Percentiles rank a stretch among this genome's conserved stretches.
Evolutionary conservation across 2,113 vertebrate species (phyloP).

Genomic region (Euleptes europaea): DNA sequence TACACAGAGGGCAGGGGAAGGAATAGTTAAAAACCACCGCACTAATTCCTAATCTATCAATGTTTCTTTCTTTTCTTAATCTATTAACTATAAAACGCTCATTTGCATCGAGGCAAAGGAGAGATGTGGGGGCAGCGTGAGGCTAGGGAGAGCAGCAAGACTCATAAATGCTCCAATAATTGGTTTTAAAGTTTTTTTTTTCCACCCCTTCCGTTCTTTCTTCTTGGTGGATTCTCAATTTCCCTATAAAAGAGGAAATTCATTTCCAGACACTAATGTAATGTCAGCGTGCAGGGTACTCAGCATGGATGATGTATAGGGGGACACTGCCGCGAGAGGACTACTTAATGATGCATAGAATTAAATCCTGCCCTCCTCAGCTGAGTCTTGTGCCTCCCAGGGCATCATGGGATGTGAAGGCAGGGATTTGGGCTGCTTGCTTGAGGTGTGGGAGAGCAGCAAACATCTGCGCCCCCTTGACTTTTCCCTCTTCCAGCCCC

Average conservation of each 20-base stretch:
- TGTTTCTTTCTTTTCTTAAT: constrained; percentile 72
- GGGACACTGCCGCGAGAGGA: constrained; percentile 93
- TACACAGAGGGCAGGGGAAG: background rate
- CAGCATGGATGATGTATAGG: constrained; percentile 98
- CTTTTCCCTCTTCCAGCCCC: background rate
- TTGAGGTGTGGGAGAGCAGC: background rate
- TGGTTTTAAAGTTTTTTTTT: constrained; percentile 52
- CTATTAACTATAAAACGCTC: constrained; percentile 71
- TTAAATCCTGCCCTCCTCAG: constrained; percentile 96
- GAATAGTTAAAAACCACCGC: background rate
- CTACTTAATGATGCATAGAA: constrained; percentile 99
- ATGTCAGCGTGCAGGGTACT: constrained; percentile 97
- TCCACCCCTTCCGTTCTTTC: constrained; percentile 65
- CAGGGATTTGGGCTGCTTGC: background rate
- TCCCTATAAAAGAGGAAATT: constrained; percentile 96
- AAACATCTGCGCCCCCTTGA: background rate
- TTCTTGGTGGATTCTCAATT: constrained; percentile 92
- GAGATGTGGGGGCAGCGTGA: constrained; percentile 54
- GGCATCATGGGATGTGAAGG: constrained; percentile 60
- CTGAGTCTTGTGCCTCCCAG: constrained; percentile 85
- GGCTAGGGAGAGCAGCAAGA: constrained; percentile 33
- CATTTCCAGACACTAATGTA: constrained; percentile 98
- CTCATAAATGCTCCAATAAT: constrained; percentile 74
- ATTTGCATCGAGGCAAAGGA: constrained; percentile 68
- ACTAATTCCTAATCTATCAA: constrained; percentile 60